A percentile compares a stretch with the other conserved stretches of the same genome.
phyloP scores from a whole-genome alignment of 2,888 invertebrate genomes.

The Drosophila paracracens region DNA sequence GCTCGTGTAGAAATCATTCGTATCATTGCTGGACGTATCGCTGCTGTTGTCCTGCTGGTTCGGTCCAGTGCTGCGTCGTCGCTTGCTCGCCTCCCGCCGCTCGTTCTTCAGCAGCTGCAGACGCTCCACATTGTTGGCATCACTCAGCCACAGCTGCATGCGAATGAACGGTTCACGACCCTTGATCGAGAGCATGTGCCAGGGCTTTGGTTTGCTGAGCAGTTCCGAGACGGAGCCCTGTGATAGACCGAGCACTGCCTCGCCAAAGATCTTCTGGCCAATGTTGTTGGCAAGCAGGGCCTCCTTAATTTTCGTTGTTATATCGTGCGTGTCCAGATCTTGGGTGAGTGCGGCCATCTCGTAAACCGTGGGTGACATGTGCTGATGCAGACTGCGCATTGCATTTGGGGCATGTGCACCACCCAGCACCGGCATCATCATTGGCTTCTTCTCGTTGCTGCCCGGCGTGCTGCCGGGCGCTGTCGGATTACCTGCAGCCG shows the following conservation, averaged over 20 bases:
- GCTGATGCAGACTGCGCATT: conserved; percentile 91
- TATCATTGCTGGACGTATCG: conserved; percentile 94
- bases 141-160: conserved; percentile 98
- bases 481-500: conserved; percentile 19
- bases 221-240: conserved; percentile 99
- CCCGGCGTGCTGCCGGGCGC: conserved; percentile 20
- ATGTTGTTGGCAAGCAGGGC: conserved; percentile 98
- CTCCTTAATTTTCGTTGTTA: conserved; percentile 98
- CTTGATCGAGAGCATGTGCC: conserved; percentile 99
- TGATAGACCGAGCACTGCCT: conserved; percentile 97
- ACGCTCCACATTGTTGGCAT: conserved; percentile 97
- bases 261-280: conserved; percentile 99
- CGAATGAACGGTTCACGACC: conserved; percentile 98
- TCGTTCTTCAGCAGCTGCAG: conserved; percentile 96
- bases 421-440: conserved; percentile 87
- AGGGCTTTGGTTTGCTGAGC: conserved; percentile 98
- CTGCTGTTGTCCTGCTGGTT: conserved; percentile 94
- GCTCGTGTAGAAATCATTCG: conserved; percentile 94
- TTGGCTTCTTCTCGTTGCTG: conserved; percentile 85
- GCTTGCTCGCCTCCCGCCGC: conserved; percentile 95
- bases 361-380: conserved; percentile 97
- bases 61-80: conserved; percentile 93
- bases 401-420: conserved; percentile 89
- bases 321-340: conserved; percentile 97
- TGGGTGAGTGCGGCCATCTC: conserved; percentile 98